Evolutionary conservation across 2,797 vertebrate species (phyloP).

Genomic region (Anolis apletophallus): DNA sequence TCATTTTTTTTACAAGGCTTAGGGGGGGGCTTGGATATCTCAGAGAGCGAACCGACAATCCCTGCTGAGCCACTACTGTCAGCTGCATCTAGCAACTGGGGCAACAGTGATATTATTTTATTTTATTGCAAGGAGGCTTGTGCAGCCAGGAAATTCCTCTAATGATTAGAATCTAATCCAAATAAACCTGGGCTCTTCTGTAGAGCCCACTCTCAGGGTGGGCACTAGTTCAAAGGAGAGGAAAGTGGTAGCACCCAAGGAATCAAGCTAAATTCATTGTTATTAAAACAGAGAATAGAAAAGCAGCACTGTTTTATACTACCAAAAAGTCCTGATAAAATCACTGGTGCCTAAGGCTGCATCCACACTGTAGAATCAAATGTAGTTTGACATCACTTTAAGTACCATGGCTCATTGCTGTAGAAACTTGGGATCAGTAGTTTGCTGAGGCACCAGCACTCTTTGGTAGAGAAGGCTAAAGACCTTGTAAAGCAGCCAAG

Average conservation of each 20-base stretch:
- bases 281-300: fast-evolving
- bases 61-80: slow-evolving; percentile 46
- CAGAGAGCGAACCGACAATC: slow-evolving; percentile 12
- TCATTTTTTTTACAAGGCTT: slow-evolving; percentile 13
- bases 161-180: background rate
- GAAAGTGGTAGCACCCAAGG: background rate
- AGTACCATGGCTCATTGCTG: too few species aligned
- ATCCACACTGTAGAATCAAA: too few species aligned
- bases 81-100: background rate
- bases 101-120: background rate
- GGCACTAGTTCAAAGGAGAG: background rate
- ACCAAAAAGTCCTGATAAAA: background rate
- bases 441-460: too few species aligned
- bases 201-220: background rate
- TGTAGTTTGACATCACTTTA: too few species aligned
- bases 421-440: too few species aligned
- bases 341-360: background rate
- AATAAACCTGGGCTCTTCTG: background rate
- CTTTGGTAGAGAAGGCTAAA: too few species aligned
- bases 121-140: background rate
- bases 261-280: background rate
- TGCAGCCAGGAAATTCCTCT: background rate
- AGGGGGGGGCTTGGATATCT: slow-evolving; percentile 24
- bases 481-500: too few species aligned
- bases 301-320: too few species aligned